Percentiles rank a stretch among this genome's conserved stretches.
Conservation (phyloP, 2,888 invertebrate species). For the Eumacrocentrus americanus region DNA sequence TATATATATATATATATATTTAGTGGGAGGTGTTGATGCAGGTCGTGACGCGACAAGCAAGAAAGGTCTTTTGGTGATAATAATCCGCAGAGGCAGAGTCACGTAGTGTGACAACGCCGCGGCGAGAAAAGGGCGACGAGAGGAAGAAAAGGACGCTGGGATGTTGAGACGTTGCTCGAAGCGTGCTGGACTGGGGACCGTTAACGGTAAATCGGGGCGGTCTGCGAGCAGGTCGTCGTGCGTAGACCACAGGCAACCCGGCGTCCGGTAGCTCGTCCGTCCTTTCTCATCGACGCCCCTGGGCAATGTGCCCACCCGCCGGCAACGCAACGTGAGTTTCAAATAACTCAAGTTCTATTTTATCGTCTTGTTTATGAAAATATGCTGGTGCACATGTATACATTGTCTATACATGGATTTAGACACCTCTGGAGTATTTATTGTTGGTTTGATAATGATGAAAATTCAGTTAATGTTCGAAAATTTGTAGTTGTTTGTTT, state of each 20-base stretch:
- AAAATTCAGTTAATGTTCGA: too few species aligned
- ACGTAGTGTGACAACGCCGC: too few species aligned
- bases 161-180: constrained; percentile 39
- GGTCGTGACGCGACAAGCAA: background rate
- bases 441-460: too few species aligned
- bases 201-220: constrained; percentile 45
- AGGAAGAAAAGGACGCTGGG: constrained; percentile 15
- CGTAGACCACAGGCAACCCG: constrained; percentile 45
- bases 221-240: constrained; percentile 39
- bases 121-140: too few species aligned
- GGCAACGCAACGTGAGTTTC: constrained; percentile 59
- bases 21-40: background rate
- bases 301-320: constrained; percentile 62
- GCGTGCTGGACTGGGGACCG: constrained; percentile 49
- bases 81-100: too few species aligned
- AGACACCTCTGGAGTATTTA: too few species aligned
- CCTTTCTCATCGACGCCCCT: constrained; percentile 59
- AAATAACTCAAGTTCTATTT: background rate
- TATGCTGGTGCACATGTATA: too few species aligned
- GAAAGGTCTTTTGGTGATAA: background rate
- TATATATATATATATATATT: too few species aligned
- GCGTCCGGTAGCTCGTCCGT: constrained; percentile 59
- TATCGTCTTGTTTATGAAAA: background rate
- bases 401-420: too few species aligned
- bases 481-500: too few species aligned